A percentile compares a stretch with the other conserved stretches of the same genome.
Conservation (phyloP, 2,888 invertebrate species). For the Taenaris catops region DNA sequence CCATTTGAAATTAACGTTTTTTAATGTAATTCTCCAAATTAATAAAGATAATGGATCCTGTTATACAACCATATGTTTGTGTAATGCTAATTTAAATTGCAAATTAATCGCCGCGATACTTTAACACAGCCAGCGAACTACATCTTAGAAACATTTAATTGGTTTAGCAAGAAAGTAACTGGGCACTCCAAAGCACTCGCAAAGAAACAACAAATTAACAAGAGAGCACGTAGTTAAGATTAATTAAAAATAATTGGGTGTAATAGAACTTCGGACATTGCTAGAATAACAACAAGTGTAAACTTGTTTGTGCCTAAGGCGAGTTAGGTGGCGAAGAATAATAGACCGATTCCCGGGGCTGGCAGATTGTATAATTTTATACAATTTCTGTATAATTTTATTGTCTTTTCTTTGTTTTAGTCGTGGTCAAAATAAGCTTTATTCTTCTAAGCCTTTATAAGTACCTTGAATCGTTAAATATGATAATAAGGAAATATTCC, state of each 20-base stretch:
- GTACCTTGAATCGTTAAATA: too few species aligned
- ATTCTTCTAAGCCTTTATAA: too few species aligned
- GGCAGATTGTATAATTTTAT: too few species aligned
- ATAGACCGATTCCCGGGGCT: background rate
- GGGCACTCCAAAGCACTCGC: constrained; percentile 20
- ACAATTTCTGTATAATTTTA: too few species aligned
- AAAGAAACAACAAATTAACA: constrained; percentile 24
- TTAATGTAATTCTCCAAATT: too few species aligned
- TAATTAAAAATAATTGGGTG: constrained; percentile 56
- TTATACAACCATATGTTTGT: too few species aligned
- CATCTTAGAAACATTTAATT: constrained; percentile 16
- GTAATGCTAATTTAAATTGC: too few species aligned
- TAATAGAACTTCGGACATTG: constrained; percentile 38
- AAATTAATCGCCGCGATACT: background rate
- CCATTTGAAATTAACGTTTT: too few species aligned
- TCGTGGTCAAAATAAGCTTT: too few species aligned
- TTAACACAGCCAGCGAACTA: constrained; percentile 8
- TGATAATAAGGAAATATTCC: too few species aligned
- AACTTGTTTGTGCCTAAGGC: constrained; percentile 12
- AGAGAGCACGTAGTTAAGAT: constrained; percentile 41
- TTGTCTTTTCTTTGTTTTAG: too few species aligned
- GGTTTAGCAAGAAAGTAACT: constrained; percentile 17
- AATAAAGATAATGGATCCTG: too few species aligned
- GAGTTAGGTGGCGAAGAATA: background rate
- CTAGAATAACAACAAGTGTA: constrained; percentile 22